Conservation (phyloP, 2,888 invertebrate genomes). For the Lottia scabra region DNA sequence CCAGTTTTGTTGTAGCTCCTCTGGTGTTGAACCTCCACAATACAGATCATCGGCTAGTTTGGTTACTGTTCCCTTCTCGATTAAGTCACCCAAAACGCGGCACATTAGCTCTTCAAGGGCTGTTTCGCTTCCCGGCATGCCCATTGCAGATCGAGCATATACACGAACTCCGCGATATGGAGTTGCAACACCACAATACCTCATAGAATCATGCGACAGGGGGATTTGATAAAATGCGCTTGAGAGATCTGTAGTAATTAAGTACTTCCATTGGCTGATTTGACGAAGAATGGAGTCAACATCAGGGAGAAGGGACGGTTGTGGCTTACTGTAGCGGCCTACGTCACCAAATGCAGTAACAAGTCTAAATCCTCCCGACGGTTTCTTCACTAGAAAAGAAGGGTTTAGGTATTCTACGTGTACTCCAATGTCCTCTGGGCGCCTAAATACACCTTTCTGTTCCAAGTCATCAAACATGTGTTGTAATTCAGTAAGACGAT, state of each 20-base stretch:
- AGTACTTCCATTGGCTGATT: constrained; percentile 38
- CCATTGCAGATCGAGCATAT: constrained; percentile 39
- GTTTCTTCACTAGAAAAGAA: constrained; percentile 41
- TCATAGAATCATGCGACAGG: constrained; percentile 27
- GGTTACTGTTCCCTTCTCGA: constrained; percentile 29
- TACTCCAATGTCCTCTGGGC: constrained; percentile 32
- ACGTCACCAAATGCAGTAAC: constrained; percentile 41
- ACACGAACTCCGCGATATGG: constrained; percentile 35
- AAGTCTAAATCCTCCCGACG: constrained; percentile 30
- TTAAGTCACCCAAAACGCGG: constrained; percentile 30
- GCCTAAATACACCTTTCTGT: constrained; percentile 36
- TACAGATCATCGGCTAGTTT: constrained; percentile 39
- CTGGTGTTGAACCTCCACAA: constrained; percentile 31
- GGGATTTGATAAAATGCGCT: constrained; percentile 42
- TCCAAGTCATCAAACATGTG: constrained; percentile 42
- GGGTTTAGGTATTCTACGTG: constrained; percentile 44
- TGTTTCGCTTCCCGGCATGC: constrained; percentile 43
- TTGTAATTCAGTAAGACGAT: constrained; percentile 35
- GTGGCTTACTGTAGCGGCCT: constrained; percentile 41
- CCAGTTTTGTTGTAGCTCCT: constrained; percentile 27
- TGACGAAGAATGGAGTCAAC: constrained; percentile 30
- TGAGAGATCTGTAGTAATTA: constrained; percentile 35
- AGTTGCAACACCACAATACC: constrained; percentile 36
- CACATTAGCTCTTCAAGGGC: constrained; percentile 36
- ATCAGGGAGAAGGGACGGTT: constrained; percentile 32